phyloP scores from a whole-genome alignment of 2,797 vertebrate species.

The Tokudaia muenninki region DNA sequence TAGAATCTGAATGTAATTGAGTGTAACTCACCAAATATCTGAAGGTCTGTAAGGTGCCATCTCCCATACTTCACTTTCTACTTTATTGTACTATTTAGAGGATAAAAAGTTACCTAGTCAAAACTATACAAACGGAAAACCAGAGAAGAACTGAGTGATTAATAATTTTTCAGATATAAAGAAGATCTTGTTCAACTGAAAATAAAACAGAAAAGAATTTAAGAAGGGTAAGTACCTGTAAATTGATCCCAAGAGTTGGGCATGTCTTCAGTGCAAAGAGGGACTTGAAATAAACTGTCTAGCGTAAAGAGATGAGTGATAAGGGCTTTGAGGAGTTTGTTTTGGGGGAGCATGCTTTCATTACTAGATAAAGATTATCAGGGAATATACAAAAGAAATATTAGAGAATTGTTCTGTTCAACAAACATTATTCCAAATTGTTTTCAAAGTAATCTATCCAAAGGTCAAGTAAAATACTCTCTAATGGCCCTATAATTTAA shows the following conservation, averaged over 20 bases:
- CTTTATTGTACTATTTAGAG: not conserved
- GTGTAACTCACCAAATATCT: slow-evolving; percentile 50
- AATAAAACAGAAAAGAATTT: slow-evolving; percentile 14
- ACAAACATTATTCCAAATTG: not conserved
- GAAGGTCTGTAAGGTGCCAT: not conserved
- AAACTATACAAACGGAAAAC: slow-evolving; percentile 21
- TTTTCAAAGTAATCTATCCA: slow-evolving; percentile 16
- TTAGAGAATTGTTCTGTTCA: not conserved
- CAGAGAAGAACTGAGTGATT: slow-evolving; percentile 14
- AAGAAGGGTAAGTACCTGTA: not conserved
- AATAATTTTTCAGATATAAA: not conserved
- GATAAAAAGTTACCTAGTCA: slow-evolving; percentile 23
- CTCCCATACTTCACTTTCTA: slow-evolving; percentile 14
- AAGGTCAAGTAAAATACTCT: not conserved
- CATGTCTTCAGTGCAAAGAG: not conserved
- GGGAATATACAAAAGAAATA: not conserved
- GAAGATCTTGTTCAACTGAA: slow-evolving; percentile 49
- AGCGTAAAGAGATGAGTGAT: not conserved
- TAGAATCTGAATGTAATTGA: slow-evolving; percentile 65
- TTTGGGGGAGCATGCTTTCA: not conserved
- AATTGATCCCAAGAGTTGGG: not conserved
- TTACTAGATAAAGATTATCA: slow-evolving; percentile 1
- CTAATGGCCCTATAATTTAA: not conserved
- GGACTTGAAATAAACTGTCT: not conserved
- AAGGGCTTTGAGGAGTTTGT: not conserved